Evolutionary conservation across 2,797 vertebrate species (phyloP), one percentile per base, ranked within the genome.

Genomic region (Neoniphon sammara): DNA sequence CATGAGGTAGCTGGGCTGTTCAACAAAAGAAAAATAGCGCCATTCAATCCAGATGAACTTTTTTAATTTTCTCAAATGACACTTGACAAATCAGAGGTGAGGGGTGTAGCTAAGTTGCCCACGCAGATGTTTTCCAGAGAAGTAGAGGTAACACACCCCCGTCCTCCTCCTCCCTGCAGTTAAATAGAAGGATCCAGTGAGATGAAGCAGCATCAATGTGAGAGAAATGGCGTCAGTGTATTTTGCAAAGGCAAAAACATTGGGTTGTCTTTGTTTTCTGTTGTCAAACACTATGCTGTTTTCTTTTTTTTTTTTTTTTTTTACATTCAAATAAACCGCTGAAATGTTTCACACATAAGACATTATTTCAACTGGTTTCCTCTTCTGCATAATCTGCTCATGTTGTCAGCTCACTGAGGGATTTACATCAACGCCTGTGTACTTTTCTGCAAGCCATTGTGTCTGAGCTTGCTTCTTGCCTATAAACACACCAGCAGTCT

Each of bases 281-380:
- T n/a, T n/a, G n/a, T n/a, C n/a, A n/a, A n/a, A n/a, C n/a, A n/a
- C n/a, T n/a, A n/a, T n/a, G n/a, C n/a, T n/a, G n/a, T n/a, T n/a
- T n/a, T n/a, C n/a, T 69, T 63, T 73, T 78, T 78, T 31, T 60
- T 57, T 47, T 76, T 73, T 81, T 78, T 78, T 89, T 89, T 90
- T 85, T 83, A 92, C 83, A 88, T 87, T 86, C 75, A 80, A 93
- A 93, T 93, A 93, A 94, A 94, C 85, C 83, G 87, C 92, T 90
- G 87, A 90, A 82, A 90, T 89, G 87, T 87, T 91, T 86, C 81
- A 87, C 85, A 81, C 80, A 55, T 87, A 61, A 30, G 5, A 47
- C 25, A 12, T 11, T 54, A 44, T 25, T 21, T 62, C 20, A 23
- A 21, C 20, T 63, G n/a, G 14, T 21, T 74, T 66, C 2, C 78